phyloP scores from a whole-genome alignment of 2,113 vertebrate genomes.

The Tragulus kanchil region DNA sequence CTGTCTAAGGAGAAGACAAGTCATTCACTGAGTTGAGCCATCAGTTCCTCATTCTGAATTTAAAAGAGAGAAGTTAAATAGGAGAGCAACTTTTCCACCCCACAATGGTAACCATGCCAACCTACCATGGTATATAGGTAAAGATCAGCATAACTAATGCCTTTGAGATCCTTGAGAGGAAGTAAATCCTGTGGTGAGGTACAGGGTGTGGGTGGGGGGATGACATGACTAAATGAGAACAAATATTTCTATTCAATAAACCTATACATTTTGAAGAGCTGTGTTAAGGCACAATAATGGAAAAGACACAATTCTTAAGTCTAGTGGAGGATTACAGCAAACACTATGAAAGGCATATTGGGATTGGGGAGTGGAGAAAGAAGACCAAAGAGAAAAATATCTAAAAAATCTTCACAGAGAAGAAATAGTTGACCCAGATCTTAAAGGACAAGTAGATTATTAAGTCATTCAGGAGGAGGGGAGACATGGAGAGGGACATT shows the following conservation, averaged over 20 bases:
- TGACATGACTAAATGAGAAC: background rate
- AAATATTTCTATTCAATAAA: background rate
- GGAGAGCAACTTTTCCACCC: constrained; percentile 20
- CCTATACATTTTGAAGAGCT: background rate
- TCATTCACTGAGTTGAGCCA: background rate
- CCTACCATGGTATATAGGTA: background rate
- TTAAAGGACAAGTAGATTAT: background rate
- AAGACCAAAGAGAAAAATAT: background rate
- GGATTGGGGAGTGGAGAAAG: accelerated
- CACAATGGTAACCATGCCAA: constrained; percentile 13
- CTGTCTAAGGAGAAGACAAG: constrained; percentile 4
- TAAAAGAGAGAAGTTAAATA: constrained; percentile 64
- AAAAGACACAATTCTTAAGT: background rate
- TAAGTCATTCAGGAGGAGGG: background rate
- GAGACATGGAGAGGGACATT: background rate
- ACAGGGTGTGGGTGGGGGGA: background rate
- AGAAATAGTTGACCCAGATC: background rate
- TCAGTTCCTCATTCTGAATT: constrained; percentile 64
- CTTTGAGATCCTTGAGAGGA: background rate
- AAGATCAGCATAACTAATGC: background rate
- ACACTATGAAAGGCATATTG: background rate
- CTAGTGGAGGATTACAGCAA: background rate
- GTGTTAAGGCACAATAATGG: background rate
- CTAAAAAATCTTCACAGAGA: background rate
- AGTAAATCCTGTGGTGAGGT: background rate